These are phyloP conservation scores for Acrossocheilus fasciatus DNA, from an alignment of 2,797 vertebrate species.

Conservation along the genomic window DNA sequence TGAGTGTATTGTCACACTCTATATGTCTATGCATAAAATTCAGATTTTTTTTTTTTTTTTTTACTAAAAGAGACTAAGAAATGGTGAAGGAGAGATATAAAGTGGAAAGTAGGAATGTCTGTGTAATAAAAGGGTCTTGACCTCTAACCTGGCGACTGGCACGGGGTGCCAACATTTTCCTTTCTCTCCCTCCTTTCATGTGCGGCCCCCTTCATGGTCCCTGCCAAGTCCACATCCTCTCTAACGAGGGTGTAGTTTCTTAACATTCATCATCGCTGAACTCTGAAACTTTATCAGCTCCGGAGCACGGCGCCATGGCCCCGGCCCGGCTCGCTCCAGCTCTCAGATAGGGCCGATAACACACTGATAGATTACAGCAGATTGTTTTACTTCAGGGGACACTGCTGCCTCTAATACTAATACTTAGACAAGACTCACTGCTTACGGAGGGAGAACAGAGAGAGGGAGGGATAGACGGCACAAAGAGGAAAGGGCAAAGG, in stretches of 20 bases:
- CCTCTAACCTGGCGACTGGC: conserved; percentile 72
- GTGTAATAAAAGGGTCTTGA: conserved; percentile 76
- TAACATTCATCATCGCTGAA: conserved; percentile 97
- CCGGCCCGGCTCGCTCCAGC: conserved; percentile 88
- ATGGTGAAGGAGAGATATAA: conserved; percentile 15
- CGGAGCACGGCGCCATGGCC: conserved; percentile 86
- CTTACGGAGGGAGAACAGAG: conserved; percentile 61
- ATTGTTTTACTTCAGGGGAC: conserved; percentile 94
- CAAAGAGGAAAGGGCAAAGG: conserved; percentile 54
- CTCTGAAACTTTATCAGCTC: conserved; percentile 98
- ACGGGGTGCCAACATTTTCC: conserved; percentile 57
- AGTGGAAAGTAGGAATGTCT: conserved; percentile 60
- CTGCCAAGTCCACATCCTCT: conserved; percentile 89
- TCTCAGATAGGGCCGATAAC: conserved; percentile 93
- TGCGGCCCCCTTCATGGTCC: conserved; percentile 63
- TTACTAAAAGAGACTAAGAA: neutral
- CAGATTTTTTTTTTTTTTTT: too few species aligned
- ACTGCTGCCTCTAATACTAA: conserved; percentile 82
- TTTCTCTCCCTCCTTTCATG: conserved; percentile 58
- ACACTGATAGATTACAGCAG: conserved; percentile 94
- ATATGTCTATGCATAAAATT: neutral
- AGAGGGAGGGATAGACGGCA: conserved; percentile 47
- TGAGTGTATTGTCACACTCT: neutral
- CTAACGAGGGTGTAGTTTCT: conserved; percentile 90
- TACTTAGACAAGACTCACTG: conserved; percentile 77